A percentile compares a stretch with the other conserved stretches of the same genome.
Conservation (phyloP, 2,113 vertebrate genomes). For the Trematocara nigrifrons region DNA sequence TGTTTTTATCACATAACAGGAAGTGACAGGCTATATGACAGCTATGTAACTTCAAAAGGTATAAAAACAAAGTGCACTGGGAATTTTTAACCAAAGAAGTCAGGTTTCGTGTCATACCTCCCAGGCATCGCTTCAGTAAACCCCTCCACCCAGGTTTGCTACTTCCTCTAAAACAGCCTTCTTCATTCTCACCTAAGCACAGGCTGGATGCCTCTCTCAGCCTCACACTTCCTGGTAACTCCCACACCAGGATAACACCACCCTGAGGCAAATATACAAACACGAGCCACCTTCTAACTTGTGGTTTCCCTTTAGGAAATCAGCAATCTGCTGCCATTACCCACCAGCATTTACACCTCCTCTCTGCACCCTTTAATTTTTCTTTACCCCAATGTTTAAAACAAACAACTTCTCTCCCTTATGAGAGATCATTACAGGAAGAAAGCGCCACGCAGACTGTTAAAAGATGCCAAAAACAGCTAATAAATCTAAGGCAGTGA, state of each 20-base stretch:
- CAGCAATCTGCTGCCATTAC: slow-evolving; percentile 37
- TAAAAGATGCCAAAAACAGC: slow-evolving; percentile 5
- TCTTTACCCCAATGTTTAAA: background rate
- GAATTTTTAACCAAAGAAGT: background rate
- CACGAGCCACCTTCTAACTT: background rate
- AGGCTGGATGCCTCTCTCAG: background rate
- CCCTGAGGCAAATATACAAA: background rate
- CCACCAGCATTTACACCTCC: background rate
- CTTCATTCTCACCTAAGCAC: background rate
- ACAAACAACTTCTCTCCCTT: slow-evolving; percentile 2
- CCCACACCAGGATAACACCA: background rate
- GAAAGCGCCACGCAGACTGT: slow-evolving; percentile 12
- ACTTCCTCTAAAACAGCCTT: slow-evolving; percentile 5
- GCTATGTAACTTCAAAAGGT: background rate
- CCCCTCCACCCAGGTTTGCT: background rate
- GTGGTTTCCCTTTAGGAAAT: slow-evolving; percentile 49
- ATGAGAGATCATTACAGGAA: slow-evolving; percentile 17
- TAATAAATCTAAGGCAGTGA: slow-evolving; percentile 6
- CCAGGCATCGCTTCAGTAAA: background rate
- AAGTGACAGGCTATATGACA: background rate
- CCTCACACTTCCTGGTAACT: slow-evolving; percentile 11
- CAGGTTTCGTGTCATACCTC: background rate
- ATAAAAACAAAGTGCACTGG: background rate
- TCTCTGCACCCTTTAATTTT: background rate
- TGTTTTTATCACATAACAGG: background rate